Conservation (phyloP, 2,888 invertebrate species). For the Anoncus sp. region DNA sequence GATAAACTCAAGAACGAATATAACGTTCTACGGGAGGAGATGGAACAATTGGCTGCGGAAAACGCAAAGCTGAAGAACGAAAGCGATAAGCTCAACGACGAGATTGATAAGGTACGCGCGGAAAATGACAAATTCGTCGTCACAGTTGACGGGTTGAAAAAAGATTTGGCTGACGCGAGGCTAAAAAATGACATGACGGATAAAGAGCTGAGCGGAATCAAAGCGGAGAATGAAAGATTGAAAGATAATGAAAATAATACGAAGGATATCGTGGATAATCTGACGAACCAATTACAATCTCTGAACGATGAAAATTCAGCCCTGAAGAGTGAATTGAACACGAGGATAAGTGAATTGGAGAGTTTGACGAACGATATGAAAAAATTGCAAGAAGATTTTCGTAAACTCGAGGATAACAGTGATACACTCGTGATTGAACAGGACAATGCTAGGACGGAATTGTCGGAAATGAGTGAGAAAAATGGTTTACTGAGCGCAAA, state of each 20-base stretch:
- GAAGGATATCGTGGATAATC: constrained; percentile 42
- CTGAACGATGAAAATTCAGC: constrained; percentile 48
- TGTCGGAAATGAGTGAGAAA: constrained; percentile 40
- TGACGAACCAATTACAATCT: constrained; percentile 47
- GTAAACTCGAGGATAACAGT: constrained; percentile 28
- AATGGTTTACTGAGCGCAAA: constrained; percentile 43
- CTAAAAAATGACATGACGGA: constrained; percentile 56
- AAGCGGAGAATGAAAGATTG: constrained; percentile 61
- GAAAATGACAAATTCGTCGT: constrained; percentile 55
- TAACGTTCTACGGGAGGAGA: constrained; percentile 49
- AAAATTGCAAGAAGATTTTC: constrained; percentile 43
- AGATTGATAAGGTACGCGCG: constrained; percentile 59
- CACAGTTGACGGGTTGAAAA: constrained; percentile 54
- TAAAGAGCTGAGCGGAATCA: constrained; percentile 59
- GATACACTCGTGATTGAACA: constrained; percentile 27
- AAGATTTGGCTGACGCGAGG: constrained; percentile 63
- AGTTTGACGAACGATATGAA: constrained; percentile 45
- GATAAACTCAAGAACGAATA: constrained; percentile 63
- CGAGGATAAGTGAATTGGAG: constrained; percentile 39
- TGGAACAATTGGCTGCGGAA: constrained; percentile 48
- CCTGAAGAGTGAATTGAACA: constrained; percentile 33
- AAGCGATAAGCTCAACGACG: constrained; percentile 47
- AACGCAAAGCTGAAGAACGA: constrained; percentile 54
- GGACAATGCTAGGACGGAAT: constrained; percentile 29
- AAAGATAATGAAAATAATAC: constrained; percentile 48